Percentiles rank a stretch among this genome's conserved stretches.
phyloP scores from a whole-genome alignment of 2,113 vertebrate species.

The Rhadina sibilatrix region DNA sequence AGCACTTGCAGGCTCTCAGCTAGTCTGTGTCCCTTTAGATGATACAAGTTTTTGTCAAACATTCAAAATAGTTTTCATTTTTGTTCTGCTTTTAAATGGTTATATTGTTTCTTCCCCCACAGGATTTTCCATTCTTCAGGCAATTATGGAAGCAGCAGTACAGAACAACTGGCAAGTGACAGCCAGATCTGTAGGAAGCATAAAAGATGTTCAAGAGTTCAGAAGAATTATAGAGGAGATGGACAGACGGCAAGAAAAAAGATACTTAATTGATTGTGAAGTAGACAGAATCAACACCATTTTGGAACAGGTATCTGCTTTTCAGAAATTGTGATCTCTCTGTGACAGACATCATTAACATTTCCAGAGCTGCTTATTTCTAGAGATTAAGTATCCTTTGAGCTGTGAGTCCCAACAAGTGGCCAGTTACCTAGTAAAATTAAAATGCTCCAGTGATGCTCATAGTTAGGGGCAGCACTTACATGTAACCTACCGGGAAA shows the following conservation, averaged over 20 bases:
- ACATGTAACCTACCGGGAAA: neutral
- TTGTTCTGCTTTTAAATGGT: slow-evolving; percentile 33
- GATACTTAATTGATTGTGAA: slow-evolving; percentile 96
- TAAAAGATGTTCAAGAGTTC: slow-evolving; percentile 93
- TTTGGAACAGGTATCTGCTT: slow-evolving; percentile 89
- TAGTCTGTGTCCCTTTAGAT: neutral
- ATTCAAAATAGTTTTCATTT: neutral
- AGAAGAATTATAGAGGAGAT: slow-evolving; percentile 97
- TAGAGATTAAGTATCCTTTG: neutral
- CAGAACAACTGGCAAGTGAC: slow-evolving; percentile 99
- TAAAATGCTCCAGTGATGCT: neutral
- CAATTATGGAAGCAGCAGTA: slow-evolving; percentile 98
- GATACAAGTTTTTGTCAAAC: neutral
- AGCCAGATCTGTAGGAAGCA: slow-evolving; percentile 93
- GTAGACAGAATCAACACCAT: slow-evolving; percentile 95
- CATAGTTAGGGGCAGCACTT: neutral
- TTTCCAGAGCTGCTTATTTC: neutral
- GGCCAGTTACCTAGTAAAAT: neutral
- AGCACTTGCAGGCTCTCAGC: neutral
- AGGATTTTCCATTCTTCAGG: slow-evolving; percentile 98
- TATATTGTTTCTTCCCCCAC: slow-evolving; percentile 21
- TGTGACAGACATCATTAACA: neutral
- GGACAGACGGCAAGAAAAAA: slow-evolving; percentile 97
- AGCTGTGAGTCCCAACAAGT: neutral
- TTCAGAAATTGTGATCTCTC: neutral